Base-by-base conservation (phyloP, 2,888 invertebrate genomes). In the Morpho helenor region DNA sequence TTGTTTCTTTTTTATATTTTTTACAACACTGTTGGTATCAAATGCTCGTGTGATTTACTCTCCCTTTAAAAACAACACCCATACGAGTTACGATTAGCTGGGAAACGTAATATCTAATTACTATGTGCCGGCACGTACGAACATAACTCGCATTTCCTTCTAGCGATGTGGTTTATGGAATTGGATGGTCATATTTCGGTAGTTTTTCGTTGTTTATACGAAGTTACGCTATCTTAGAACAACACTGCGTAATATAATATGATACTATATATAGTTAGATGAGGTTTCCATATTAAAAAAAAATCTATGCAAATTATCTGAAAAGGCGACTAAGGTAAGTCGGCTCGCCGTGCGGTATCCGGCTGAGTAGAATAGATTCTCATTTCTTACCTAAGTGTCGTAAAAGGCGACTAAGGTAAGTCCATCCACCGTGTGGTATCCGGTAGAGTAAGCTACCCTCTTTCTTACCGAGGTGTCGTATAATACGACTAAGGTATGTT, bases 61-160 rank as follows among this genome's bases (percentile, higher is more conserved):
- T 79, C 88, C 88, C 83, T 83, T 85, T 84, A 88, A 89, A 89
- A 90, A 90, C 88, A 89, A 89, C 87, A 84, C 85, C 85, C 87
- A 84, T 83, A 84, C 84, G 85, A 88, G 87, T 87, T 86, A 87
- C 89, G 87, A 90, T 89, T 89, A 90, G 86, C 80, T 72, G 74
- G 79, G 80, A 76, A 77, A 75, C 79, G 83, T 89, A 89, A 89
- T 90, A 90, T 89, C 87, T 90, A 89, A 90, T 89, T 89, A 89
- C 86, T 88, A 89, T 90, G 90, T 80, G 79, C 76, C 77, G 77
- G 87, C 90, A 90, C 90, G 90, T 88, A 86, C 86, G 71, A 70
- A 77, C 84, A 84, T 89, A 90, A 88, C 88, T 89, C 85, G 82
- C 78, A 69, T 80, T 86, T 87, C 88, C 88, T 83, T 81, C 81